Percentiles rank a stretch among this genome's conserved stretches.
Conservation (phyloP, 37 sponge, comb jelly and placozoan genomes). For the Spongilla lacustris region DNA sequence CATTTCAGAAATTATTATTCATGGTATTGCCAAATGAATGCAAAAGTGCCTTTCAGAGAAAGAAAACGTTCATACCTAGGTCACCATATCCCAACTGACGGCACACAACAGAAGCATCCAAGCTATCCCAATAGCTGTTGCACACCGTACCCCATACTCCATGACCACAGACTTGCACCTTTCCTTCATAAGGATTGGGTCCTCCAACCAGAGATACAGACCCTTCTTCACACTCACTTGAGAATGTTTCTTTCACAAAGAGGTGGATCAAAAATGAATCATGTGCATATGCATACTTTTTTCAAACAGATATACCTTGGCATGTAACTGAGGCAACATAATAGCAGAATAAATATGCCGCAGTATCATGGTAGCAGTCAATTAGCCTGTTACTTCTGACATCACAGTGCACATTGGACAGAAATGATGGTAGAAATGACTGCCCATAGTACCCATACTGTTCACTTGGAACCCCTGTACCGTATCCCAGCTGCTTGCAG, state of each 20-base stretch:
- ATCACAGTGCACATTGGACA: neutral
- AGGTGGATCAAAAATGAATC: neutral
- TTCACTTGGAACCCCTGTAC: neutral
- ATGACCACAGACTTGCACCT: conserved; percentile 17
- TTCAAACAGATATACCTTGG: neutral
- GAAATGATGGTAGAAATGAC: neutral
- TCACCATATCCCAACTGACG: conserved; percentile 20
- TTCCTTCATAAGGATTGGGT: conserved; percentile 6
- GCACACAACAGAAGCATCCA: conserved; percentile 28
- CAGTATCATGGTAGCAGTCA: neutral
- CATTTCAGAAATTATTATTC: neutral
- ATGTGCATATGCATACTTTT: neutral
- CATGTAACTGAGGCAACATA: neutral
- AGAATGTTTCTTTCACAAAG: neutral
- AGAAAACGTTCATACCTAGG: neutral
- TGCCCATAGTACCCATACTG: neutral
- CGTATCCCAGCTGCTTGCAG: neutral
- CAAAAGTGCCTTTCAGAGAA: no score
- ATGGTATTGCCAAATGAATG: no score
- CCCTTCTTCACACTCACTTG: neutral
- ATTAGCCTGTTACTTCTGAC: neutral
- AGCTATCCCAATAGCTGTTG: conserved; percentile 15
- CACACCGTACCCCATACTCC: conserved; percentile 25
- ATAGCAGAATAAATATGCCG: neutral
- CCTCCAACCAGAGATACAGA: neutral